Evolutionary conservation across 2,888 invertebrate genomes (phyloP).

Genomic region (Calliphora vomitoria): DNA sequence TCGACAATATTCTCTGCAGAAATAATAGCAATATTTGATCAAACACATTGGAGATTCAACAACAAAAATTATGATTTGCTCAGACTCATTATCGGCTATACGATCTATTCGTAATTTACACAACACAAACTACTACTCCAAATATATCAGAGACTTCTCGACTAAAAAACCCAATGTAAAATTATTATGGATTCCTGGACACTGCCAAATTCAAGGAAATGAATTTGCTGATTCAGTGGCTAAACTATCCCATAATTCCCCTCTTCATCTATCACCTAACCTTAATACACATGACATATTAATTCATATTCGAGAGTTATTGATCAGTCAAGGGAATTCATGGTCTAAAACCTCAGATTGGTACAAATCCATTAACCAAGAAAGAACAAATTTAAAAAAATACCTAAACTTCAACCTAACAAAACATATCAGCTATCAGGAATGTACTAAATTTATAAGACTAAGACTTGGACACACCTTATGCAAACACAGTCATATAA

Average conservation of each 20-base stretch:
- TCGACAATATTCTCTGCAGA: neutral
- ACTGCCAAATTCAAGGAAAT: neutral
- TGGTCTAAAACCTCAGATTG: conserved; percentile 10
- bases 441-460: neutral
- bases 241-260: neutral
- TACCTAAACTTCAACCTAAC: neutral
- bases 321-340: neutral
- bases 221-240: neutral
- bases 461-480: conserved; percentile 19
- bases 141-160: too few species aligned
- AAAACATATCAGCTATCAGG: neutral
- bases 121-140: too few species aligned
- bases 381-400: neutral
- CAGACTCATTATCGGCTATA: too few species aligned
- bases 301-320: neutral
- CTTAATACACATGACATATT: neutral
- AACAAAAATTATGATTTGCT: too few species aligned
- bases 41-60: too few species aligned
- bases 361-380: neutral
- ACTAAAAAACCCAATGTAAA: neutral
- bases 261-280: neutral
- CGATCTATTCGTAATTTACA: too few species aligned
- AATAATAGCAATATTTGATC: conserved; percentile 13
- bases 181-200: neutral
- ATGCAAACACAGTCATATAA: neutral